These are phyloP conservation scores for Brachionus calyciflorus DNA, from an alignment of 1,140 invertebrate species.

Conservation along the genomic window DNA sequence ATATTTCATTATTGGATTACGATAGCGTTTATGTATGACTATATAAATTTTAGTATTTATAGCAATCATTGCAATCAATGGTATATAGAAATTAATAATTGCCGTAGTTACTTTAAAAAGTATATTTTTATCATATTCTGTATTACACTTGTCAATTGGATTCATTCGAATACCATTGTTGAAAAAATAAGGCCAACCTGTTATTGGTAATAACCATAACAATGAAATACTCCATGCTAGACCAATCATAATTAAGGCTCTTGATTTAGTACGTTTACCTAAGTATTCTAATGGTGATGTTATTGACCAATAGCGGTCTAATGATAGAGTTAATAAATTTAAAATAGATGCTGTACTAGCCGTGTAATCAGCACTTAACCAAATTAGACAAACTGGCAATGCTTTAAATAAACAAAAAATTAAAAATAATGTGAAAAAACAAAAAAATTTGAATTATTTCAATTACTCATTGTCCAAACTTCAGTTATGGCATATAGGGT, in stretches of 20 bases:
- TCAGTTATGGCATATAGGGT: neutral
- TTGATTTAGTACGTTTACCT: conserved; percentile 63
- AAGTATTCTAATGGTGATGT: conserved; percentile 67
- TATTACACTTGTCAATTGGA: conserved; percentile 61
- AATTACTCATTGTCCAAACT: conserved; percentile 4
- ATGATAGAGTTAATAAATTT: conserved; percentile 65
- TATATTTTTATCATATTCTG: conserved; percentile 64
- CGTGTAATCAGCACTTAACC: conserved; percentile 66
- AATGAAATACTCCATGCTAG: conserved; percentile 63
- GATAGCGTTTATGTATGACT: conserved; percentile 56
- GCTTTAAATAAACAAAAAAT: conserved; percentile 50
- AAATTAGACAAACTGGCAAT: conserved; percentile 54
- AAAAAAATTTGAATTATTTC: neutral
- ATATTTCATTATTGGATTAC: conserved; percentile 19
- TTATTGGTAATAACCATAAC: conserved; percentile 63
- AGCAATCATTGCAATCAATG: conserved; percentile 64
- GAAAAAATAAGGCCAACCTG: conserved; percentile 58
- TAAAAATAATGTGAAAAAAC: neutral
- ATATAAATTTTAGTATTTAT: conserved; percentile 64
- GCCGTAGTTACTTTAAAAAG: conserved; percentile 62
- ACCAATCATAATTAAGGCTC: conserved; percentile 61
- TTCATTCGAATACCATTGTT: conserved; percentile 50
- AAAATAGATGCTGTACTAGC: conserved; percentile 68
- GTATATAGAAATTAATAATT: conserved; percentile 65
- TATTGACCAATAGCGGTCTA: conserved; percentile 63